Conservation (phyloP, 2,113 vertebrate genomes). For the Sylvicapra grimmia region DNA sequence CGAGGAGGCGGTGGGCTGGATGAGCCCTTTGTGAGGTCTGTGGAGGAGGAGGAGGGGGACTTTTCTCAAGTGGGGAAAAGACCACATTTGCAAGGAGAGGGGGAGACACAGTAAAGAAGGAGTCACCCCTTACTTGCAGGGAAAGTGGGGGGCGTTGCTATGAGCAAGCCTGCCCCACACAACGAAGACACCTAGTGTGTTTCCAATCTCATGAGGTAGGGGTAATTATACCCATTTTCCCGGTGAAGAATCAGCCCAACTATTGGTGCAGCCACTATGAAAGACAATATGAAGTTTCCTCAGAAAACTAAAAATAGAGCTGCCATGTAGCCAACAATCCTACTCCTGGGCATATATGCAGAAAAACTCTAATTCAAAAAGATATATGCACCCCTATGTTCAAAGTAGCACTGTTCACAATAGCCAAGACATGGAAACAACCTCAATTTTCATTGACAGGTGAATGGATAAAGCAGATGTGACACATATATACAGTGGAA, state of each 20-base stretch:
- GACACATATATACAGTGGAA: neutral
- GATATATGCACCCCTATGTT: neutral
- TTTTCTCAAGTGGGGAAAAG: neutral
- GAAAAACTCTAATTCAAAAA: neutral
- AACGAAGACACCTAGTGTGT: neutral
- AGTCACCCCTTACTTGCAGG: neutral
- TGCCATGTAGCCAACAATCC: neutral
- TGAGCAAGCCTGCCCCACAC: fast-evolving
- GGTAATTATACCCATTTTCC: neutral
- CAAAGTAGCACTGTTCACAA: neutral
- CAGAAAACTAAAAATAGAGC: neutral
- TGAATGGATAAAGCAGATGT: neutral
- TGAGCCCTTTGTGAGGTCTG: neutral
- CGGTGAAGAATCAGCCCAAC: neutral
- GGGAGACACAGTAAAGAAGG: fast-evolving
- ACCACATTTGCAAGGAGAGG: neutral
- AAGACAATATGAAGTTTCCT: neutral
- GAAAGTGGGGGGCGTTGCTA: fast-evolving
- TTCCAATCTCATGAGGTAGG: neutral
- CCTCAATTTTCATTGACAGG: neutral
- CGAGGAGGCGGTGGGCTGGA: neutral
- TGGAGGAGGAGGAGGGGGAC: neutral
- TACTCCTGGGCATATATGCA: neutral
- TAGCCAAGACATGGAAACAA: neutral
- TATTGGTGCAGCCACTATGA: neutral